These are phyloP conservation scores for Etheostoma spectabile DNA, from an alignment of 2,113 vertebrate genomes.

Conservation along the genomic window DNA sequence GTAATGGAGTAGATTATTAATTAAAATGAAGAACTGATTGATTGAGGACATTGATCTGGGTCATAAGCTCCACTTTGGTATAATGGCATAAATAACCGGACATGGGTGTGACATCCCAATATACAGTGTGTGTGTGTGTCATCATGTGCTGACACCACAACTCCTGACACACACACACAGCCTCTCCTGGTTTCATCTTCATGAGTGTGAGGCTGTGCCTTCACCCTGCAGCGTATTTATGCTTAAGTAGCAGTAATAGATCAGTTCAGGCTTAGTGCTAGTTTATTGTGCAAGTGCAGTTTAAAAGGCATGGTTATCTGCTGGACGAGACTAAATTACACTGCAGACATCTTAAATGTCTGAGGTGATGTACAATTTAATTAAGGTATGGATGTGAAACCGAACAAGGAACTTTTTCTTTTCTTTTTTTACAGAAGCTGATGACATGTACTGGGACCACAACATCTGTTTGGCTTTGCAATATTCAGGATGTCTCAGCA, in stretches of 20 bases:
- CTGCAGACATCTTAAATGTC: conserved; percentile 18
- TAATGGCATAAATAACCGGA: conserved; percentile 58
- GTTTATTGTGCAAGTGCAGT: conserved; percentile 30
- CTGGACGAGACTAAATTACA: conserved; percentile 9
- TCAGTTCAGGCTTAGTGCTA: conserved; percentile 48
- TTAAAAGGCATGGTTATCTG: conserved; percentile 48
- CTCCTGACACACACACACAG: conserved; percentile 52
- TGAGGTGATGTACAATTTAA: conserved; percentile 21
- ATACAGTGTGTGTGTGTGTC: conserved; percentile 17
- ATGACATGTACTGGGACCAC: conserved; percentile 29
- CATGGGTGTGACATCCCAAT: conserved; percentile 37
- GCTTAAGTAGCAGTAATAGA: conserved; percentile 70
- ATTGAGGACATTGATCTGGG: conserved; percentile 62
- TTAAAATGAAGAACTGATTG: conserved; percentile 49
- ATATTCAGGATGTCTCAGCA: conserved; percentile 44
- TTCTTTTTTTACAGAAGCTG: conserved; percentile 13
- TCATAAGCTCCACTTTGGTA: conserved; percentile 44
- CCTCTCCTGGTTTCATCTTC: conserved; percentile 65
- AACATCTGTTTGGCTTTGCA: conserved; percentile 57
- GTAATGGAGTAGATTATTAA: conserved; percentile 69
- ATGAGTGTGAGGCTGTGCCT: conserved; percentile 51
- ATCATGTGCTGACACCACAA: conserved; percentile 72
- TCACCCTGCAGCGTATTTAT: conserved; percentile 53
- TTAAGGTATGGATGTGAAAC: conserved; percentile 22
- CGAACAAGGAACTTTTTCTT: background rate